Evolutionary conservation across 1,140 invertebrate genomes (phyloP).

Genomic region (Lordiphosa collinella): DNA sequence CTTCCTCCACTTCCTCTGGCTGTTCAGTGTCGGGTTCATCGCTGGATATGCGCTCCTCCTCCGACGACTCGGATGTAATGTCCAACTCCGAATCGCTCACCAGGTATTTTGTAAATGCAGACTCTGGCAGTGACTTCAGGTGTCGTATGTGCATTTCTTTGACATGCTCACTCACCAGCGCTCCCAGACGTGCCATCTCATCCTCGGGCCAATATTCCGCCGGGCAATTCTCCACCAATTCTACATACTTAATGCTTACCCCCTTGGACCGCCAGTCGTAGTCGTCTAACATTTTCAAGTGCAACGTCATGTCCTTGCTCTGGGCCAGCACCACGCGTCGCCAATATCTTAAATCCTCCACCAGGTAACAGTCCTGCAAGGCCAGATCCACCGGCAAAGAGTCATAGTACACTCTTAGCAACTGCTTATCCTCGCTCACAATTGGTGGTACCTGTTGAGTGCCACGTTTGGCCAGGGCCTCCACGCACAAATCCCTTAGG

Average conservation of each 20-base stretch:
- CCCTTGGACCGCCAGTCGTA: slow-evolving; percentile 50
- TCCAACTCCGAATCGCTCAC: slow-evolving; percentile 16
- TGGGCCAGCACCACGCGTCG: slow-evolving; percentile 42
- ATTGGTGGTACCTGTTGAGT: slow-evolving; percentile 2
- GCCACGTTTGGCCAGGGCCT: slow-evolving; percentile 23
- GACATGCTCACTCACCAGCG: slow-evolving; percentile 21
- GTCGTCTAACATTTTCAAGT: slow-evolving; percentile 21
- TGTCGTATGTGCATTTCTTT: slow-evolving; percentile 30
- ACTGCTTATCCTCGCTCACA: slow-evolving; percentile 6
- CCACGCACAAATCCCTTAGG: slow-evolving; percentile 26
- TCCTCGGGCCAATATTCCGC: slow-evolving; percentile 28
- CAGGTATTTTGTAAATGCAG: slow-evolving; percentile 18
- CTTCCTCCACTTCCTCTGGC: slow-evolving; percentile 5
- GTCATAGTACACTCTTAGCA: slow-evolving; percentile 37
- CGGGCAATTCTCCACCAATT: slow-evolving; percentile 34
- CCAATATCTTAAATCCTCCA: slow-evolving; percentile 39
- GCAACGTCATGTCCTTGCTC: slow-evolving; percentile 21
- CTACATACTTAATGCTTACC: slow-evolving; percentile 48
- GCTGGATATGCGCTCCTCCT: slow-evolving; percentile 30
- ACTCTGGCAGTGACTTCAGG: slow-evolving; percentile 31
- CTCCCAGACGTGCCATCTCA: slow-evolving; percentile 25
- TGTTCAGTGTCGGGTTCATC: slow-evolving; percentile 21
- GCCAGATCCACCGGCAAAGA: slow-evolving; percentile 39
- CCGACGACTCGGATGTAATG: slow-evolving; percentile 22
- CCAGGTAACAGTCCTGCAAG: slow-evolving; percentile 30